phyloP scores from a whole-genome alignment of 2,113 vertebrate genomes.

The Sphaerodactylus townsendi region DNA sequence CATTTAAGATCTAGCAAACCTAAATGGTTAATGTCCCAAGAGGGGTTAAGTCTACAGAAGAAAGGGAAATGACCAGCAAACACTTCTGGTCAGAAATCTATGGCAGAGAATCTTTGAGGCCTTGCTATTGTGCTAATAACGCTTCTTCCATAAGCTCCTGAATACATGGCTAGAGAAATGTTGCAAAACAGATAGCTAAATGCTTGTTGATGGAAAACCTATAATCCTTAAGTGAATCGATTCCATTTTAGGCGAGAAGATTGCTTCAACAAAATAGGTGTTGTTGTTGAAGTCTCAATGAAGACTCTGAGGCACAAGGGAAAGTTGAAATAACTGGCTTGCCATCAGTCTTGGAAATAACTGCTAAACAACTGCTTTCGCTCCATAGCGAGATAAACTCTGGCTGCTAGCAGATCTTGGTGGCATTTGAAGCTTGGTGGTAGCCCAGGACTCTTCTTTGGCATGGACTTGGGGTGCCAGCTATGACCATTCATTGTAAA shows the following conservation, averaged over 20 bases:
- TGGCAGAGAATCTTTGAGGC: conserved; percentile 30
- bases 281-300: conserved; percentile 28
- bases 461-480: no score
- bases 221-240: conserved; percentile 40
- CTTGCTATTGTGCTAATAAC: conserved; percentile 61
- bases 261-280: conserved; percentile 29
- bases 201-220: conserved; percentile 50
- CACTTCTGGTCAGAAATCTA: conserved; percentile 1
- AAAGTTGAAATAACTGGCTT: neutral
- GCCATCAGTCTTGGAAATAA: neutral
- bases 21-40: neutral
- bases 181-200: conserved; percentile 50
- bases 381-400: neutral
- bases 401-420: neutral
- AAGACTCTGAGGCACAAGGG: neutral
- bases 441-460: no score
- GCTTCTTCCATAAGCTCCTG: conserved; percentile 53
- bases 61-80: neutral
- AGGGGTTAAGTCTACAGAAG: neutral
- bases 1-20: no score
- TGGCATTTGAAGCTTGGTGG: no score
- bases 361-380: neutral
- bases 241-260: conserved; percentile 54
- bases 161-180: conserved; percentile 44
- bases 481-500: no score